Evolutionary conservation across 2,113 vertebrate species (phyloP).

Genomic region (Nesogale talazaci): DNA sequence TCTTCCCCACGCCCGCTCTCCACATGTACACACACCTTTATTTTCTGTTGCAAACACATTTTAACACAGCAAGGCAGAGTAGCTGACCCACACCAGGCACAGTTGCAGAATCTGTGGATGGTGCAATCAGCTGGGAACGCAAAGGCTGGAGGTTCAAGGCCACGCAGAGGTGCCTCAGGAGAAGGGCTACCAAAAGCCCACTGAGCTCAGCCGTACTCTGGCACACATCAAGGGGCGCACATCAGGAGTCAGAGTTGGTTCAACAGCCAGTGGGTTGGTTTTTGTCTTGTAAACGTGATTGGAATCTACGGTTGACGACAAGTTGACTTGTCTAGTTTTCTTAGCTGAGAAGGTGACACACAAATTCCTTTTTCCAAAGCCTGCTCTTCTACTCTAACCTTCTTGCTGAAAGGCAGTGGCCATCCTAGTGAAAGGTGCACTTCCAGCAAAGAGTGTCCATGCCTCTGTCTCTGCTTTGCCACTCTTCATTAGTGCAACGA

Average conservation of each 20-base stretch:
- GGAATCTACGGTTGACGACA: background rate
- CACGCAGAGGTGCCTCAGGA: background rate
- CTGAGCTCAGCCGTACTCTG: background rate
- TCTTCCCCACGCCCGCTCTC: background rate
- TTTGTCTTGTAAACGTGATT: background rate
- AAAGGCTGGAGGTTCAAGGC: background rate
- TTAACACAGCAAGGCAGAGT: slow-evolving; percentile 29
- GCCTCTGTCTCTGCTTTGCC: background rate
- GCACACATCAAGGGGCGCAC: background rate
- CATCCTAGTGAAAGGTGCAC: background rate
- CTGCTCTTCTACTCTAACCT: background rate
- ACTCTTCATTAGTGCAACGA: background rate
- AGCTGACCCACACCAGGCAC: background rate
- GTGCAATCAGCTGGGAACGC: background rate
- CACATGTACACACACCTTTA: background rate
- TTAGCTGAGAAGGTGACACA: background rate
- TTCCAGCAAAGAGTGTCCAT: background rate
- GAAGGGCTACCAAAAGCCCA: background rate
- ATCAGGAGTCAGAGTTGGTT: background rate
- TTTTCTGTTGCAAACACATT: slow-evolving; percentile 37
- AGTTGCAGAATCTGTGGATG: background rate
- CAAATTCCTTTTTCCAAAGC: background rate
- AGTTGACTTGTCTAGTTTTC: background rate
- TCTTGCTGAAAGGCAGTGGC: background rate
- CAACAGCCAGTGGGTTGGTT: background rate